Percentiles rank a stretch among this genome's conserved stretches.
phyloP scores from a whole-genome alignment of 2,113 vertebrate genomes.

The Petaurus breviceps region DNA sequence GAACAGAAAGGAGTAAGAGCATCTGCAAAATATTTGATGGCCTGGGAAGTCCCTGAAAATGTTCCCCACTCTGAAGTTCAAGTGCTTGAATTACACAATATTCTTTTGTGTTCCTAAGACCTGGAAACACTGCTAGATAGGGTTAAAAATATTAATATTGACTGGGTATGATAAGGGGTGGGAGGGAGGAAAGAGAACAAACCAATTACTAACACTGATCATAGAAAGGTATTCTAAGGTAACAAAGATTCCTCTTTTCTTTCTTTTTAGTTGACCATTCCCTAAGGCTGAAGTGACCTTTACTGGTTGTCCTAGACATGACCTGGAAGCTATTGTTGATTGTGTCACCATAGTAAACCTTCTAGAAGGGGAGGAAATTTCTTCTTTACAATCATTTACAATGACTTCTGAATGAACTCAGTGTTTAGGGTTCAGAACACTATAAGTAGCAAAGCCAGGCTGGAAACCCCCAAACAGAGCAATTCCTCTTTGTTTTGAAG shows the following conservation, averaged over 20 bases:
- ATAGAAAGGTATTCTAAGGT: background rate
- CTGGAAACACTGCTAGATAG: background rate
- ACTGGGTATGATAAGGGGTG: background rate
- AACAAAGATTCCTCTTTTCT: background rate
- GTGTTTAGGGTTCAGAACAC: background rate
- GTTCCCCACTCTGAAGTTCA: background rate
- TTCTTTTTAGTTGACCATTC: background rate
- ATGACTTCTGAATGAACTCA: constrained; percentile 56
- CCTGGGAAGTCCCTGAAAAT: constrained; percentile 5
- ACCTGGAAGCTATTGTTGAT: background rate
- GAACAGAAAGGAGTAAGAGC: constrained; percentile 28
- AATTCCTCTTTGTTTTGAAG: constrained; percentile 60
- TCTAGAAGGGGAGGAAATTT: constrained; percentile 2
- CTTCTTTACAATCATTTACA: background rate
- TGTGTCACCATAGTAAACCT: constrained; percentile 18
- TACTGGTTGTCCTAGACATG: background rate
- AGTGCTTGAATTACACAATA: background rate
- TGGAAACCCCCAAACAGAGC: constrained; percentile 61
- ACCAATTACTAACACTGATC: background rate
- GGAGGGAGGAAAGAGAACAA: background rate
- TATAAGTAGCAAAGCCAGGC: background rate
- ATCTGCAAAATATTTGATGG: background rate
- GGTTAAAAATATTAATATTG: background rate
- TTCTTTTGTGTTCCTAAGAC: background rate
- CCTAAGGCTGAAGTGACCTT: background rate